Conservation (phyloP, 1,140 invertebrate species). For the Ctenoplectra terminalis region DNA sequence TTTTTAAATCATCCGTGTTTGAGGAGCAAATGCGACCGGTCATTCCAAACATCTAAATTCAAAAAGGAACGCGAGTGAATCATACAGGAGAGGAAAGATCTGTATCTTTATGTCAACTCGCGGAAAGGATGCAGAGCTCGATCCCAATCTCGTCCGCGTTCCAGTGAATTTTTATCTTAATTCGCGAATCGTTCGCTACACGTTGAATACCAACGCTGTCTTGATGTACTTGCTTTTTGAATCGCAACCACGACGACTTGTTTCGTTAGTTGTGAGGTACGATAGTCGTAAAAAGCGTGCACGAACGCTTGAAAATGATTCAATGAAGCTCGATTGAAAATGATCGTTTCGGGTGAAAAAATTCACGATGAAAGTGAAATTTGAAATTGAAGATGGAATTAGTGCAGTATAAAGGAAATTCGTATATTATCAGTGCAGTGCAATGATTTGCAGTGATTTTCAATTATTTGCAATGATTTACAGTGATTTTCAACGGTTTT, state of each 20-base stretch:
- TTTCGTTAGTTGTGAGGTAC: not conserved
- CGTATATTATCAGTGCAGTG: no score
- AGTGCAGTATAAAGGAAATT: no score
- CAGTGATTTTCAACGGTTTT: no score
- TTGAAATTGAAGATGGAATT: no score
- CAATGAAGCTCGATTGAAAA: no score
- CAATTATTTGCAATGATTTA: no score
- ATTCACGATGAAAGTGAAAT: no score
- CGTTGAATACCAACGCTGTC: not conserved
- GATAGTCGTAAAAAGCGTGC: no score
- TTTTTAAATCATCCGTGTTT: not conserved
- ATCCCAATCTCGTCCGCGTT: conserved; percentile 21
- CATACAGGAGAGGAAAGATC: not conserved
- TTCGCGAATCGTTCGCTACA: not conserved
- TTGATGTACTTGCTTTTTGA: not conserved
- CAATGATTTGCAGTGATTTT: no score
- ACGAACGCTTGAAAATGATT: no score
- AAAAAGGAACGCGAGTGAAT: not conserved
- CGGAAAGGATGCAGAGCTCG: conserved; percentile 1
- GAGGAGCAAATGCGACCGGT: not conserved
- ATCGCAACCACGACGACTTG: not conserved
- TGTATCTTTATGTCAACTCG: conserved; percentile 7
- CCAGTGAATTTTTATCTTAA: conserved; percentile 10
- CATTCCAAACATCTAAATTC: not conserved
- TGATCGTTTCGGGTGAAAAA: no score